These are phyloP conservation scores for Trinorchestia longiramus DNA, from an alignment of 1,140 invertebrate species.

Conservation along the genomic window DNA sequence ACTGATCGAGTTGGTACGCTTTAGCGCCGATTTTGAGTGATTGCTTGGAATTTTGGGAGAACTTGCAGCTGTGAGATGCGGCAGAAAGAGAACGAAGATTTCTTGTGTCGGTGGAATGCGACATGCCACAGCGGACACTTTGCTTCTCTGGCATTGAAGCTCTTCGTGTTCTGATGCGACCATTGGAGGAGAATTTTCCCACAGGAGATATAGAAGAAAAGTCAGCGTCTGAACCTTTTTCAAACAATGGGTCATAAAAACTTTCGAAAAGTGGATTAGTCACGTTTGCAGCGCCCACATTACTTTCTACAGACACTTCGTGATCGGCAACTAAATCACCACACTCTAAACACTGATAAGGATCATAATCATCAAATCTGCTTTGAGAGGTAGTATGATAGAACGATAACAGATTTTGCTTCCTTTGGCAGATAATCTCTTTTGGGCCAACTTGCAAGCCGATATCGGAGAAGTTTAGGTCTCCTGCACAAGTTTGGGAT, in stretches of 20 bases:
- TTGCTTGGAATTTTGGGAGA: not conserved
- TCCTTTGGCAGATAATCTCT: constrained; percentile 48
- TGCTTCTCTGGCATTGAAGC: constrained; percentile 35
- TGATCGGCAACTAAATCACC: constrained; percentile 4
- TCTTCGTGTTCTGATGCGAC: constrained; percentile 49
- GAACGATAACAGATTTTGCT: constrained; percentile 54
- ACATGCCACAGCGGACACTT: not conserved
- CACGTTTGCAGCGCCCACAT: not conserved
- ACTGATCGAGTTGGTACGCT: not conserved
- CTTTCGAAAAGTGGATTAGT: not conserved
- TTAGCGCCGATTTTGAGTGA: not conserved
- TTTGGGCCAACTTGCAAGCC: constrained; percentile 50
- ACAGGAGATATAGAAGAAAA: not conserved
- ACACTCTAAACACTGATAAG: constrained; percentile 7
- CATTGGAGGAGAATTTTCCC: constrained; percentile 46
- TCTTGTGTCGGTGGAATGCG: not conserved
- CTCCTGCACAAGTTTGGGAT: constrained; percentile 52
- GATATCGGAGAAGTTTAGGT: constrained; percentile 54
- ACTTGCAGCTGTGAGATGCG: not conserved
- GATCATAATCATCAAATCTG: constrained; percentile 34
- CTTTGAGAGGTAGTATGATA: constrained; percentile 14
- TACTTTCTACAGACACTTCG: constrained; percentile 2
- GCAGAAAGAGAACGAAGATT: not conserved
- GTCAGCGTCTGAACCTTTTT: not conserved
- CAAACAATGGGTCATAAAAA: not conserved